Conservation (phyloP, 2,888 invertebrate species). For the Polia nebulosa region DNA sequence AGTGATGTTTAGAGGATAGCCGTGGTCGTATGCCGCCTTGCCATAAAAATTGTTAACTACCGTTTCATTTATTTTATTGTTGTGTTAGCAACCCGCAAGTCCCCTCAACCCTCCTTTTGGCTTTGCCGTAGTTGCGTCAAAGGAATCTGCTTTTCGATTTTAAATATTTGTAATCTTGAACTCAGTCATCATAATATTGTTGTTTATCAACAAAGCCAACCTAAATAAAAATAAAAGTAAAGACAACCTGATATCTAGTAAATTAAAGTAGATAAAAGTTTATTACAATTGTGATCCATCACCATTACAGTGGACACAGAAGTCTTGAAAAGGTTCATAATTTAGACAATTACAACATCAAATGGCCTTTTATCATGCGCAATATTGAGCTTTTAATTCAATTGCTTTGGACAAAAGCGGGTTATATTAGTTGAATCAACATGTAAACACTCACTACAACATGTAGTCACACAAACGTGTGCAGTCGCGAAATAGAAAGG, state of each 20-base stretch:
- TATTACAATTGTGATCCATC: not conserved
- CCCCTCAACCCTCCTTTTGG: too few species aligned
- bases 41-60: too few species aligned
- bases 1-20: too few species aligned
- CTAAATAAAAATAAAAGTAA: not conserved
- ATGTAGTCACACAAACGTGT: constrained; percentile 1
- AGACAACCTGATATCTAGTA: not conserved
- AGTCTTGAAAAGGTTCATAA: not conserved
- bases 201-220: not conserved
- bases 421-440: constrained; percentile 27
- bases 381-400: constrained; percentile 27
- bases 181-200: not conserved
- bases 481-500: not conserved
- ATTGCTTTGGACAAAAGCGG: constrained; percentile 14
- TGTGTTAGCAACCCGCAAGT: too few species aligned
- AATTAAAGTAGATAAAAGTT: not conserved
- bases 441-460: not conserved
- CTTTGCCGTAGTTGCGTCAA: too few species aligned
- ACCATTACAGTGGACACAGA: not conserved
- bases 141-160: not conserved
- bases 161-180: not conserved
- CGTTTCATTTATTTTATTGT: too few species aligned
- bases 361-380: constrained; percentile 16
- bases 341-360: not conserved
- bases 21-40: too few species aligned